A percentile compares a stretch with the other conserved stretches of the same genome.
phyloP scores from a whole-genome alignment of 2,797 vertebrate genomes.

The Pseudomugil gertrudae region DNA sequence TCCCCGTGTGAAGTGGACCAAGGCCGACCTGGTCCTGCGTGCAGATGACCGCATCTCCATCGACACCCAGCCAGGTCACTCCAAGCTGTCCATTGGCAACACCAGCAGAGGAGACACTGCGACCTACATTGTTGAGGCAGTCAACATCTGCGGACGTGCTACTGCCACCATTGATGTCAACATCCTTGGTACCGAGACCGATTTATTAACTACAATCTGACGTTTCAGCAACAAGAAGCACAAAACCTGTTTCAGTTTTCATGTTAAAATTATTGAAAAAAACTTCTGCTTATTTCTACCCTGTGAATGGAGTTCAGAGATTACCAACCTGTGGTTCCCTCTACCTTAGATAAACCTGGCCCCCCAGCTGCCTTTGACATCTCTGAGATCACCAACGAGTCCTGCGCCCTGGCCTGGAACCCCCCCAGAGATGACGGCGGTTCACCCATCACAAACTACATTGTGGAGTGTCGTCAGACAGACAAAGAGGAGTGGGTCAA shows the following conservation, averaged over 20 bases:
- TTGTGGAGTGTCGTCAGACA: constrained; percentile 88
- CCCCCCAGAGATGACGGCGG: constrained; percentile 96
- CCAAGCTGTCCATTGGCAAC: constrained; percentile 88
- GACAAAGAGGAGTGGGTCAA: constrained; percentile 97
- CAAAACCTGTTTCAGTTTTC: no score
- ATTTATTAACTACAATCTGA: background rate
- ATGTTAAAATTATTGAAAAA: background rate
- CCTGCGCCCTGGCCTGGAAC: constrained; percentile 95
- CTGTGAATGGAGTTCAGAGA: background rate
- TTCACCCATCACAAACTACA: constrained; percentile 93
- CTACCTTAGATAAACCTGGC: constrained; percentile 91
- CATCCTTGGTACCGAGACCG: constrained; percentile 87
- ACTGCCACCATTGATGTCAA: constrained; percentile 97
- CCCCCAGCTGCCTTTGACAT: constrained; percentile 98
- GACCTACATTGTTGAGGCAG: constrained; percentile 98
- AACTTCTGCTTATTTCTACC: background rate
- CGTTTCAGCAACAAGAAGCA: background rate
- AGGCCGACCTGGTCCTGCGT: constrained; percentile 90
- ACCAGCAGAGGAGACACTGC: constrained; percentile 92
- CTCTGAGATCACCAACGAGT: constrained; percentile 93
- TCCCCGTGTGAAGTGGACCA: constrained; percentile 95
- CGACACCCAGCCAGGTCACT: constrained; percentile 89
- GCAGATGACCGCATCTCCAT: constrained; percentile 89
- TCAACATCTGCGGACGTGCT: constrained; percentile 92
- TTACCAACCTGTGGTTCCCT: background rate